Base-by-base conservation (phyloP, 2,888 invertebrate genomes). In the Periphyllus acericola region DNA sequence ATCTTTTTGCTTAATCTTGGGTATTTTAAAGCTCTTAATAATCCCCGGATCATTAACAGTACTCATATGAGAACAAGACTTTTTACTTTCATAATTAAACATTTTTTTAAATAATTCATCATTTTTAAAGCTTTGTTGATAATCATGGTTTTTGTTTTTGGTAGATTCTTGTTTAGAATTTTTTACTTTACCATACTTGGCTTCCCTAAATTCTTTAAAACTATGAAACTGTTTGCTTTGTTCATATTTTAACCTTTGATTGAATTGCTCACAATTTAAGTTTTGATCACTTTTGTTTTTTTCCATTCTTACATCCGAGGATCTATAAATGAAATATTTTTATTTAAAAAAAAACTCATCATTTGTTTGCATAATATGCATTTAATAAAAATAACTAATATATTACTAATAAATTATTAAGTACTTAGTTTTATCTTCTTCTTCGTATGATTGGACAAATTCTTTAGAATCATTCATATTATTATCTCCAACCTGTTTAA, bases 11-110 rank as follows among this genome's bases (percentile, higher is more conserved):
- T 87, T 87, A 21, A 81, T 72, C 75, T 87, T 87, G 0, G 87
- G 87, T 75, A 87, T 87, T 66, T 87, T 87, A n/a, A 87, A 87
- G 9, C 9, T 46, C 40, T 75, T 87, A 46, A 81, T 87, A 66
- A n/a, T n/a, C 46, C 32, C 17, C 66, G 60, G 9, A 66, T 87
- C 81, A 55, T 87, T 87, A 60, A 60, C 8, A 60, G 74, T 14
- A 29, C 80, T 72, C 36, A 55, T 40, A 34, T 9, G 36, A 21
- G 52, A 34, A 40, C 29, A 72, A 32, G 21, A 2, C 19, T 46
- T 82, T 21, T 17, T 72, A 9, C 36, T n/a, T 60, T 52, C 36
- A 25, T n/a, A n/a, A 8, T 86, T 86, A 34, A 8, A 4, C 40
- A 8, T 9, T 52, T 52, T 17, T 84, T 68, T 85, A 17, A 6